Conservation (phyloP, 2,797 vertebrate species). For the Lepus townsendii region DNA sequence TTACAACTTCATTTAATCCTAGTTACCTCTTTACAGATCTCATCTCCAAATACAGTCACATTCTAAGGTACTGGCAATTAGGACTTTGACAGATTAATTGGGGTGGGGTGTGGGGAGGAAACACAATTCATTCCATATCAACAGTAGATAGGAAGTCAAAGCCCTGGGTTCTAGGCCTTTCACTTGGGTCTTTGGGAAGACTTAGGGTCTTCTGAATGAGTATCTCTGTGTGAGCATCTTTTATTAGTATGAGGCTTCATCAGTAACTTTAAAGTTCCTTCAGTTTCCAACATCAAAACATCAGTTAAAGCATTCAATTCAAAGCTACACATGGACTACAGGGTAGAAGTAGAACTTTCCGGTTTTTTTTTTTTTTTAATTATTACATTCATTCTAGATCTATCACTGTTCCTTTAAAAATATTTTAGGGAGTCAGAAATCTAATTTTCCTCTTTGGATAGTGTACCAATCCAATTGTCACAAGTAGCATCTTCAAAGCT, state of each 20-base stretch:
- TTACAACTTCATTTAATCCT: neutral
- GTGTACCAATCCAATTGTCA: neutral
- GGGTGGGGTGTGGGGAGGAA: too few species aligned
- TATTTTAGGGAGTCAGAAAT: conserved; percentile 14
- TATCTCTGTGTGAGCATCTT: neutral
- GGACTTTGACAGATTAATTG: neutral
- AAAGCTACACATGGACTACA: neutral
- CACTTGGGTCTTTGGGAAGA: neutral
- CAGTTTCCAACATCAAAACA: neutral
- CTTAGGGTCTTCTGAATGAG: neutral
- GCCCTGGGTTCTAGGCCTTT: neutral
- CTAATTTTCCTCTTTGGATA: neutral
- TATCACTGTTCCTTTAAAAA: conserved; percentile 36
- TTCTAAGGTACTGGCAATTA: neutral
- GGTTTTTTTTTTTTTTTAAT: neutral
- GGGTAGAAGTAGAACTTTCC: neutral
- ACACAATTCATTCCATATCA: neutral
- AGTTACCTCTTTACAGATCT: neutral
- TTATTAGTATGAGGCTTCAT: neutral
- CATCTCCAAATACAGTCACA: neutral
- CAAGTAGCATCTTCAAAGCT: neutral
- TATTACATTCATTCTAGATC: neutral
- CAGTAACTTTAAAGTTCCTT: conserved; percentile 26
- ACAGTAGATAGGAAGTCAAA: neutral
- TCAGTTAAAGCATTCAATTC: neutral